Evolutionary conservation across 2,888 invertebrate genomes (phyloP).

Genomic region (Drosophila melanosoma): DNA sequence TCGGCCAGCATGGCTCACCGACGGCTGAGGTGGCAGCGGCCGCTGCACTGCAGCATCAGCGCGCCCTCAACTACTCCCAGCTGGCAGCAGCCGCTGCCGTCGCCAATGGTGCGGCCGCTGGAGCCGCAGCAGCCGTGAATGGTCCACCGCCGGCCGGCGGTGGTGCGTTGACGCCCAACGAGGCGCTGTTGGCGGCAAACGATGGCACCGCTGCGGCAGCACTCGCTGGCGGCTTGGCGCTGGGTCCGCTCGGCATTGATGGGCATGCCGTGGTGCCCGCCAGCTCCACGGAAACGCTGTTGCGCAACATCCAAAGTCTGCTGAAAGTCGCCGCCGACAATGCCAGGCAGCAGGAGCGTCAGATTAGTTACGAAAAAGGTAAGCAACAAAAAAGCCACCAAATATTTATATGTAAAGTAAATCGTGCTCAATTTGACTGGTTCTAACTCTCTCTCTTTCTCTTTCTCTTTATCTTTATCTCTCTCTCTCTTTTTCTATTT

Average conservation of each 20-base stretch:
- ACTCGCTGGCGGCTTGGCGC: slow-evolving; percentile 80
- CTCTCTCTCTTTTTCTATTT: not conserved
- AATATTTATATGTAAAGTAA: slow-evolving; percentile 16
- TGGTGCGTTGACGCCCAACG: slow-evolving; percentile 82
- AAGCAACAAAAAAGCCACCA: slow-evolving; percentile 66
- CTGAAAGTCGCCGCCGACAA: slow-evolving; percentile 99
- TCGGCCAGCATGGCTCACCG: slow-evolving; percentile 65
- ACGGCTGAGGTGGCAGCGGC: slow-evolving; percentile 80
- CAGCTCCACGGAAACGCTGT: slow-evolving; percentile 94
- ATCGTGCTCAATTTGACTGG: slow-evolving; percentile 26
- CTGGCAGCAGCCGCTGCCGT: slow-evolving; percentile 89
- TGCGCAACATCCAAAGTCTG: slow-evolving; percentile 97
- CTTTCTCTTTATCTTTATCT: slow-evolving; percentile 8
- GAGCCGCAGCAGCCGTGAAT: slow-evolving; percentile 80
- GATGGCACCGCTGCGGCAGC: slow-evolving; percentile 83
- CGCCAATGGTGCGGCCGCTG: slow-evolving; percentile 81
- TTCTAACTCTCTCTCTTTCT: slow-evolving; percentile 6
- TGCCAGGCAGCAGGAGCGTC: slow-evolving; percentile 97
- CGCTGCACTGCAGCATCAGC: slow-evolving; percentile 86
- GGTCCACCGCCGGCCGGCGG: slow-evolving; percentile 70
- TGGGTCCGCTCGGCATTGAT: slow-evolving; percentile 84
- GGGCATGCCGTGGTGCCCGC: slow-evolving; percentile 79
- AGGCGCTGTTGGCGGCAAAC: slow-evolving; percentile 80
- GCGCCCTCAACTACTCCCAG: slow-evolving; percentile 92
- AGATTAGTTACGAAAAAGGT: slow-evolving; percentile 99